Evolutionary conservation across 2,888 invertebrate genomes (phyloP).

Genomic region (Alcis repandata): DNA sequence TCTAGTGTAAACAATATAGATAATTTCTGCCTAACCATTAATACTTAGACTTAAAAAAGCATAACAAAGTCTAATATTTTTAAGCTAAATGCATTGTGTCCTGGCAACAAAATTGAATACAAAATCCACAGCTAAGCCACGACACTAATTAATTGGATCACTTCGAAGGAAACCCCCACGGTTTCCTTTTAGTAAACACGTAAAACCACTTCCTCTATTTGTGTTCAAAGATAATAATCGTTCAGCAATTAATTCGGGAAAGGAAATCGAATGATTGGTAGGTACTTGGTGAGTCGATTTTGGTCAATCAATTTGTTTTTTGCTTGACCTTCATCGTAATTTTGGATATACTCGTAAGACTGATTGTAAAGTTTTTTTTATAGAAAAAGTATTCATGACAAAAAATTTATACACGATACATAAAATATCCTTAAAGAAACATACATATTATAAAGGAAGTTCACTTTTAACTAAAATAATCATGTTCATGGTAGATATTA

Average conservation of each 20-base stretch:
- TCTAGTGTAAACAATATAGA: not conserved
- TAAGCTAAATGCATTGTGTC: too few species aligned
- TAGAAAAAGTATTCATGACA: too few species aligned
- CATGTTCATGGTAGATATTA: too few species aligned
- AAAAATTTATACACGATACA: too few species aligned
- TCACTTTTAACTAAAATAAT: too few species aligned
- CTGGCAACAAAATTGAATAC: too few species aligned
- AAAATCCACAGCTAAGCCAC: not conserved
- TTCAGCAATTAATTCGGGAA: conserved; percentile 33
- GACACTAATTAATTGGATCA: conserved; percentile 53
- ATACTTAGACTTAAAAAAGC: too few species aligned
- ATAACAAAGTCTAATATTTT: too few species aligned
- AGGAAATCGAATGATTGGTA: conserved; percentile 34
- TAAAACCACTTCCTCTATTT: conserved; percentile 62
- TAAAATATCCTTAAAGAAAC: too few species aligned
- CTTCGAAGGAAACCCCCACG: conserved; percentile 39
- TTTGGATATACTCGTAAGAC: not conserved
- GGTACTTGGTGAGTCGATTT: conserved; percentile 1
- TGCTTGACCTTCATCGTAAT: not conserved
- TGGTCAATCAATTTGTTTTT: not conserved
- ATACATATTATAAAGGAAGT: too few species aligned
- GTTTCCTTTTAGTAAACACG: conserved; percentile 59
- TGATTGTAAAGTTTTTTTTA: too few species aligned
- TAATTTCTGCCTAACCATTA: too few species aligned
- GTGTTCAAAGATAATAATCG: conserved; percentile 47